Percentiles rank a stretch among this genome's conserved stretches.
phyloP scores from a whole-genome alignment of 2,888 invertebrate genomes.

The Melipona beecheii region DNA sequence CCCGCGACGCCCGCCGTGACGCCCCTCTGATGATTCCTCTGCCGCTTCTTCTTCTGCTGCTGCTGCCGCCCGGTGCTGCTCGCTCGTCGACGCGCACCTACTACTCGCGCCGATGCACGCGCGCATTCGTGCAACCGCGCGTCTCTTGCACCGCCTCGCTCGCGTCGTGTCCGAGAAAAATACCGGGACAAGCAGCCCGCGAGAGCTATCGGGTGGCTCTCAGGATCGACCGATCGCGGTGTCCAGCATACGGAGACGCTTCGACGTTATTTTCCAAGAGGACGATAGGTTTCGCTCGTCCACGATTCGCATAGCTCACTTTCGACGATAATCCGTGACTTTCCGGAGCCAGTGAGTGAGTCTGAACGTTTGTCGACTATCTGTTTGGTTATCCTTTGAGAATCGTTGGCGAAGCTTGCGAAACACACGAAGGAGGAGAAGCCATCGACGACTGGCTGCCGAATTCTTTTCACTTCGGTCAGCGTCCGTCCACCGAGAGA shows the following conservation, averaged over 20 bases:
- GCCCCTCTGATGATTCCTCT: constrained; percentile 67
- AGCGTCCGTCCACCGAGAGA: constrained; percentile 11
- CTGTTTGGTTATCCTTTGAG: background rate
- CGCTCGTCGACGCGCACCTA: constrained; percentile 35
- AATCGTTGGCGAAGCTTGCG: background rate
- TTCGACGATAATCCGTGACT: background rate
- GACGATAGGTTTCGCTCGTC: background rate
- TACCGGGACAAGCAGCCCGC: background rate
- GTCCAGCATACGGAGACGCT: background rate
- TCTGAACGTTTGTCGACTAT: background rate
- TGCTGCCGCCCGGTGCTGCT: constrained; percentile 17
- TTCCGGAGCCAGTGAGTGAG: too few species aligned
- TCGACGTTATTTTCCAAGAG: background rate
- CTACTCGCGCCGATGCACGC: constrained; percentile 47
- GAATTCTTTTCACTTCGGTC: background rate
- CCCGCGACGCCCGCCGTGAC: constrained; percentile 84
- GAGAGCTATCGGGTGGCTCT: background rate
- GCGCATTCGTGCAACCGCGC: constrained; percentile 55
- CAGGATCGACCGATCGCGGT: background rate
- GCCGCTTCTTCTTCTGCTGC: background rate
- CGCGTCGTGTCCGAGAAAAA: background rate
- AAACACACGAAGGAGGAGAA: background rate
- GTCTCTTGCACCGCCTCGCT: background rate
- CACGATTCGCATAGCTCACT: constrained; percentile 27
- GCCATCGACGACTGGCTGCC: background rate